Base-by-base conservation (phyloP, 2,797 vertebrate genomes). In the Leptatherina wallacei region DNA sequence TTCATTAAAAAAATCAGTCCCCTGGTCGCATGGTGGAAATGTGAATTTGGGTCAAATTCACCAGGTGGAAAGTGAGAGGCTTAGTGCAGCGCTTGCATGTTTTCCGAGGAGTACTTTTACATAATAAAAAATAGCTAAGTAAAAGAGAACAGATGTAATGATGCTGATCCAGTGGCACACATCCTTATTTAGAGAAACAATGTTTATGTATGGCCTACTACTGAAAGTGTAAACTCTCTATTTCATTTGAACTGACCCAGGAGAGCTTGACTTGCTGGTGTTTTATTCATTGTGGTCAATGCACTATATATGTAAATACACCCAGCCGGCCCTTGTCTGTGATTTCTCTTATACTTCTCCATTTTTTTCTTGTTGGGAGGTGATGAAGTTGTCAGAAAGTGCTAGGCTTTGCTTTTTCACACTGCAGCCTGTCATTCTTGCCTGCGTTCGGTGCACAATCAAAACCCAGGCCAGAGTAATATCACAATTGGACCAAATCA, bases 11-110 rank as follows among this genome's bases (percentile, higher is more conserved):
- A 82, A 89, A 85, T 75, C 67, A 78, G 75, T 81, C 80, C 85
- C 73, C 32, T 65, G 81, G 89, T 81, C 62, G 36, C 91, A 85
- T 54, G 30, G 73, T 81, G 86, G 91, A 91, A 90, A 91, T 84
- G 78, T 71, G 89, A 94, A 95, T 94, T 92, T 91, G 91, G 93
- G 93, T 95, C 91, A 93, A 65, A 90, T 92, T 92, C 85, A 89
- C 89, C 89, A 93, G 92, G 93, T 95, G 93, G 90, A 92, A 91
- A 93, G 91, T 80, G 88, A 90, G 84, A 89, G 88, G 90, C 91
- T 93, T 91, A 93, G 82, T 89, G 84, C 77, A 69, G 77, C 73
- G 89, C 85, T 88, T 13, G 81, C 83, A 83, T 92, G 88, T 93
- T 94, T 93, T 93, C 80, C 0, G 9, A 90, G 78, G 90, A 62